Conservation (phyloP, 2,888 invertebrate species). For the Drosophila rellima region DNA sequence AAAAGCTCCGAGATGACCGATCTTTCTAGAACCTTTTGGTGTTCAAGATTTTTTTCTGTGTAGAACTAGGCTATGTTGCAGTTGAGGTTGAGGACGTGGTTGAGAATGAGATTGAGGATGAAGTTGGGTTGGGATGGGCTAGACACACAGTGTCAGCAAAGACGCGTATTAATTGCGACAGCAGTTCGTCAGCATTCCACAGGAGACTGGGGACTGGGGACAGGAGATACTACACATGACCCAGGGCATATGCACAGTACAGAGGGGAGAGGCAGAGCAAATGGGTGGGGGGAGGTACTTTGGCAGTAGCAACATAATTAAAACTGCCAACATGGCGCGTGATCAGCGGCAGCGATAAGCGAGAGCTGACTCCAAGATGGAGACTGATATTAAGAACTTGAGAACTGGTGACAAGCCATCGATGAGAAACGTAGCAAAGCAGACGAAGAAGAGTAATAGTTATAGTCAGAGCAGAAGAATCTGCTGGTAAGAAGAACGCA, state of each 20-base stretch:
- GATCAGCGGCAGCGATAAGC: conserved; percentile 76
- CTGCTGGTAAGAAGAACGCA: conserved; percentile 2
- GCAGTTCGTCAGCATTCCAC: conserved; percentile 77
- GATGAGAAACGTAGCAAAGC: conserved; percentile 17
- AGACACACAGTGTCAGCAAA: conserved; percentile 64
- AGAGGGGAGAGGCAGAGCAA: background rate
- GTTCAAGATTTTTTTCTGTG: no score
- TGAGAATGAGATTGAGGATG: background rate
- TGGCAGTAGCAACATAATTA: conserved; percentile 70
- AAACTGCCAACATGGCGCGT: conserved; percentile 80
- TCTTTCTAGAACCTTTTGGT: no score
- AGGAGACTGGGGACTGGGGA: conserved; percentile 24
- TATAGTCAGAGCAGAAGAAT: background rate
- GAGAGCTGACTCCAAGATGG: conserved; percentile 31
- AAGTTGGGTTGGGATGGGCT: background rate
- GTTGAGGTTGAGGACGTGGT: background rate
- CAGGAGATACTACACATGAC: conserved; percentile 13
- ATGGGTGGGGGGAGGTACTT: background rate
- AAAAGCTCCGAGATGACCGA: no score
- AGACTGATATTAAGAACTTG: conserved; percentile 23
- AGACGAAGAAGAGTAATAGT: background rate
- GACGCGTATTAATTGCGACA: conserved; percentile 78
- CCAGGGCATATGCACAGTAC: background rate
- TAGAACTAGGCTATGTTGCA: background rate
- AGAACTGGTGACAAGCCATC: conserved; percentile 48